Percentiles rank a stretch among this genome's conserved stretches.
phyloP scores from a whole-genome alignment of 1,140 invertebrate genomes.

The fruit fly (Drosophila melanogaster) region Release_6_plus_ISO1_MT NT_033777.3:4613501-4614000 shows the following conservation, averaged over 20 bases:
- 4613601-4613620: conserved; percentile 76
- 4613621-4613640: conserved; percentile 40
- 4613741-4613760: conserved; percentile 23
- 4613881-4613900: conserved; percentile 67
- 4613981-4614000: neutral
- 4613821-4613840: conserved; percentile 69
- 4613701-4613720: conserved; percentile 20
- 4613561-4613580: too few species aligned
- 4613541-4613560: conserved; percentile 41
- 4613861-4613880: conserved; percentile 23
- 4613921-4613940: conserved; percentile 52
- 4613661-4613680: conserved; percentile 75
- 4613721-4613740: conserved; percentile 54
- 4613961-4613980: too few species aligned
- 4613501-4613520: conserved; percentile 51
- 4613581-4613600: conserved; percentile 15
- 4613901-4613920: conserved; percentile 61
- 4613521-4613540: conserved; percentile 54
- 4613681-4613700: conserved; percentile 57
- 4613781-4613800: conserved; percentile 57
- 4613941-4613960: conserved; percentile 18
- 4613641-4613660: conserved; percentile 56
- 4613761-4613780: conserved; percentile 39
- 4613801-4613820: conserved; percentile 76
- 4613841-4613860: conserved; percentile 58